Conservation (phyloP, 2,113 vertebrate genomes). For the Sebastes fasciatus region DNA sequence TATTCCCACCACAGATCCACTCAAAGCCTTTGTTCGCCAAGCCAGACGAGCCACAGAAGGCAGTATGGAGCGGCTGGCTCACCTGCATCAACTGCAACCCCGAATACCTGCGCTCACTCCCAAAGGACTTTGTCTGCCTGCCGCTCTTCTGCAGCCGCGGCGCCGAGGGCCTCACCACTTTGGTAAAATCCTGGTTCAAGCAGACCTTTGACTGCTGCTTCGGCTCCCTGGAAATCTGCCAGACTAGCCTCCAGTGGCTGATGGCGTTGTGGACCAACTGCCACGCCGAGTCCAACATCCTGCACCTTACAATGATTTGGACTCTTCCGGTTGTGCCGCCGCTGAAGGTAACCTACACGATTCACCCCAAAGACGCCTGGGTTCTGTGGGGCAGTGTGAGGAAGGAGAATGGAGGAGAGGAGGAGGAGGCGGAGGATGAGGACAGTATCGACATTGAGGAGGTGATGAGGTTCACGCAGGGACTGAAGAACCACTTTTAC, state of each 20-base stretch:
- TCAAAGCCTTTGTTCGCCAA: constrained; percentile 72
- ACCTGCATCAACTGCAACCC: constrained; percentile 86
- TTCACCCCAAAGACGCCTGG: constrained; percentile 90
- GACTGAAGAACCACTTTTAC: constrained; percentile 91
- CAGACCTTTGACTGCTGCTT: constrained; percentile 93
- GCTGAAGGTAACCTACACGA: constrained; percentile 87
- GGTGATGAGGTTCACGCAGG: constrained; percentile 88
- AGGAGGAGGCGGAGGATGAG: constrained; percentile 46
- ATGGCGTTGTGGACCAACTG: constrained; percentile 91
- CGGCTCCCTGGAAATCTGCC: constrained; percentile 86
- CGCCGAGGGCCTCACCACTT: constrained; percentile 80
- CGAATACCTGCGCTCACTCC: constrained; percentile 82
- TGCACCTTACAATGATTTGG: constrained; percentile 87
- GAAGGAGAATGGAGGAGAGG: constrained; percentile 41
- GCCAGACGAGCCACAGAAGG: constrained; percentile 76
- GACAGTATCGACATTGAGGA: constrained; percentile 88
- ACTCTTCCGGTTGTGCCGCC: constrained; percentile 84
- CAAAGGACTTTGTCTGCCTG: constrained; percentile 88
- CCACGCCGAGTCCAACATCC: constrained; percentile 72
- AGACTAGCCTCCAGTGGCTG: constrained; percentile 91
- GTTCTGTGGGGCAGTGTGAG: constrained; percentile 90
- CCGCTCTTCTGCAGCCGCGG: constrained; percentile 90
- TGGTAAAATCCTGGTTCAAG: constrained; percentile 92
- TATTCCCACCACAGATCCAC: constrained; percentile 80
- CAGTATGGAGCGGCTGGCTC: constrained; percentile 92